Base-by-base conservation (phyloP, 1,140 invertebrate species). In the Drosophila orena region DNA sequence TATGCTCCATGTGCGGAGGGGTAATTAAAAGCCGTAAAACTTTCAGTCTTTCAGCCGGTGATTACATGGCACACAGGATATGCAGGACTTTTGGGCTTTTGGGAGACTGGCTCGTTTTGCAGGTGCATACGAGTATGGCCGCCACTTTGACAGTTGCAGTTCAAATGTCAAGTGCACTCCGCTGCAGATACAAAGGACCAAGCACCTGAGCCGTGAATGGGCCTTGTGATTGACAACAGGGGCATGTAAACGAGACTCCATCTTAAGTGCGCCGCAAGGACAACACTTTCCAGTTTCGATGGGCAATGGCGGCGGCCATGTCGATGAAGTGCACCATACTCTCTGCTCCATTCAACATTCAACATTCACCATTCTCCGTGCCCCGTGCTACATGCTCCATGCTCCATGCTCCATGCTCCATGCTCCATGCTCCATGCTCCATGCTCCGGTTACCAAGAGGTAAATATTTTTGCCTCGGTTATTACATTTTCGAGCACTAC, bases 11-110 rank as follows among this genome's bases (percentile, higher is more conserved):
- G 58, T 49, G 17, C 46, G 61, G 65, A 78, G 77, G 84, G 84
- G 89, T 89, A 89, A 89, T 89, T 89, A 89, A 89, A 89, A 71
- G 80, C 70, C 69, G 72, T 88, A 83, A 88, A 83, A 86, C 35
- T 75, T 79, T 58, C 15, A 40, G 56, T 38, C 30, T 75, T 79
- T 61, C 20, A 52, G 53, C 22, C 61, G 59, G 61, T 61, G 77
- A 83, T 79, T 72, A 43, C 61, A 62, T 53, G 57, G 61, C 76
- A 73, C 54, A 58, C 61, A 46, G 40, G 22, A 8, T 24, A 10
- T 30, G 30, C 30, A 30, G 30, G 8, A 30, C 8, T 44, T 44
- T 44, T 44, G 2, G 40, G 40, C 5, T 2, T 8, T 2, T 8
- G 44, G 12, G 44, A 38, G 20, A 52, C 58, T 54, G 43, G 30